Evolutionary conservation across 2,113 vertebrate species (phyloP).

Genomic region (Meriones unguiculatus): DNA sequence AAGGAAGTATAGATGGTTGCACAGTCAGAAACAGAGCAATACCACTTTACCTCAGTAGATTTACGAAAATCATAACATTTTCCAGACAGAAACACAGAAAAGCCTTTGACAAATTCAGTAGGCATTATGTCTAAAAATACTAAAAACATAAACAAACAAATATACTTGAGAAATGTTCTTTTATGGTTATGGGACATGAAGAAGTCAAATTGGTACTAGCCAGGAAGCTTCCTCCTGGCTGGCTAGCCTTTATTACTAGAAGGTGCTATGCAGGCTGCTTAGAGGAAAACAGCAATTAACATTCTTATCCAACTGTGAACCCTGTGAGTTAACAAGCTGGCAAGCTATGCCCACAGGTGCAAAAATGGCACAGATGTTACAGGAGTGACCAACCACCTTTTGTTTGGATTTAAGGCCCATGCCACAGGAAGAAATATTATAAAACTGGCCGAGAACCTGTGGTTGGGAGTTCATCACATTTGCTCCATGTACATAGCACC

Average conservation of each 20-base stretch:
- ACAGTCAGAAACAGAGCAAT: not conserved
- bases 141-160: not conserved
- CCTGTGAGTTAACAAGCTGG: not conserved
- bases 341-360: not conserved
- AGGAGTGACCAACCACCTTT: not conserved
- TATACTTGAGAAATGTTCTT: not conserved
- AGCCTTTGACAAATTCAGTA: not conserved
- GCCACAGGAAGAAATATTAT: not conserved
- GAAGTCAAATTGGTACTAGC: not conserved
- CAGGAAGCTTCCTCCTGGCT: not conserved
- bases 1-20: not conserved
- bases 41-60: not conserved
- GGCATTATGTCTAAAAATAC: slow-evolving; percentile 5
- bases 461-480: not conserved
- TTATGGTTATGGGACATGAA: not conserved
- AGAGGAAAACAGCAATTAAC: not conserved
- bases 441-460: not conserved
- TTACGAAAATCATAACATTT: not conserved
- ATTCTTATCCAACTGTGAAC: not conserved
- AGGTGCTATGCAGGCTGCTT: not conserved
- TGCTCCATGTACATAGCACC: not conserved
- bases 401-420: not conserved
- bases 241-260: not conserved
- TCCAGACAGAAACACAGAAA: not conserved
- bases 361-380: not conserved